Evolutionary conservation across 2,797 vertebrate genomes (phyloP).

Genomic region (Ctenopoma multispine): DNA sequence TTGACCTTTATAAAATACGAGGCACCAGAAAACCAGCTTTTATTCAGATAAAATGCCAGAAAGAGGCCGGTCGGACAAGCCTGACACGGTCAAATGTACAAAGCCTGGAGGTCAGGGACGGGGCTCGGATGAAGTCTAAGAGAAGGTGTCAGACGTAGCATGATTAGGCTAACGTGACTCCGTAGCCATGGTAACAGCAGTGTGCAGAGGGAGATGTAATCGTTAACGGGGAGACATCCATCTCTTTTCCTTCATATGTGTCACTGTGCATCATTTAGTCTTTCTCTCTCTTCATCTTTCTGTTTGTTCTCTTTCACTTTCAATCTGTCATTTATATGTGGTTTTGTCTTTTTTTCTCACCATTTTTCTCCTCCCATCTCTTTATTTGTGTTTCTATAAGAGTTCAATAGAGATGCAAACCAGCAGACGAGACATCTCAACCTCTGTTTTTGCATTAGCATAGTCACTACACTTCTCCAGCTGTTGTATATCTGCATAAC

Average conservation of each 20-base stretch:
- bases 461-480: no score
- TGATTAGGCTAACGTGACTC: conserved; percentile 66
- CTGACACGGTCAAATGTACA: not conserved
- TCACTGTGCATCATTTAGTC: conserved; percentile 7
- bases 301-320: not conserved
- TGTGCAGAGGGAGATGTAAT: conserved; percentile 71
- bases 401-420: no score
- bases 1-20: not conserved
- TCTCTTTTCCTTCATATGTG: conserved; percentile 34
- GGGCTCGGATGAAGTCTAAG: conserved; percentile 35
- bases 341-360: no score
- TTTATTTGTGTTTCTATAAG: no score
- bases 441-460: no score
- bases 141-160: conserved; percentile 58
- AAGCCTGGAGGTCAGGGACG: conserved; percentile 15
- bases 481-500: no score
- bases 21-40: not conserved
- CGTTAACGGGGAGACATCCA: conserved; percentile 47
- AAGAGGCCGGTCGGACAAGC: not conserved
- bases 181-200: conserved; percentile 73
- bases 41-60: not conserved
- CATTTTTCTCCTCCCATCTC: not conserved
- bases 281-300: not conserved
- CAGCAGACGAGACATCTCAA: no score
- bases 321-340: not conserved